phyloP scores from a whole-genome alignment of 2,888 invertebrate genomes.

The Apoda limacodes region DNA sequence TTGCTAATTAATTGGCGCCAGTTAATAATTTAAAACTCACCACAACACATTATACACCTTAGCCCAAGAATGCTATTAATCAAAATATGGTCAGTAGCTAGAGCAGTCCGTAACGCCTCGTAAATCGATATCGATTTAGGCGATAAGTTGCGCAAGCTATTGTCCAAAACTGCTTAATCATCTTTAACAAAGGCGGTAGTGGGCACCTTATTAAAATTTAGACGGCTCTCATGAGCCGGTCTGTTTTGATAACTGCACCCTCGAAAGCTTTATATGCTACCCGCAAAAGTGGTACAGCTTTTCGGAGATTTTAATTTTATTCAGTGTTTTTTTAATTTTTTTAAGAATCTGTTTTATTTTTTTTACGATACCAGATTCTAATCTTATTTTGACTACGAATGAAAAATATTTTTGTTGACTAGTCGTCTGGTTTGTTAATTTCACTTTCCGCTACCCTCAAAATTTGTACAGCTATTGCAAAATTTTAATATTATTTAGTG shows the following conservation, averaged over 20 bases:
- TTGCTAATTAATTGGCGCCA: constrained; percentile 65
- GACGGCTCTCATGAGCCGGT: constrained; percentile 57
- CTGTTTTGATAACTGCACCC: constrained; percentile 64
- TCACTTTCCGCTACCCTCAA: no score
- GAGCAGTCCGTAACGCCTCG: constrained; percentile 63
- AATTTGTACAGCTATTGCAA: no score
- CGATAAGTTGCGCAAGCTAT: constrained; percentile 67
- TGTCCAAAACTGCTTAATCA: constrained; percentile 60
- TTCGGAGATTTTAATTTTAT: no score
- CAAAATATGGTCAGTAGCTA: constrained; percentile 67
- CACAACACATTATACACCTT: constrained; percentile 8
- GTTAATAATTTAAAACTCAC: constrained; percentile 33
- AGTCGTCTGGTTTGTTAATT: no score
- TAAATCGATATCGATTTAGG: constrained; percentile 67
- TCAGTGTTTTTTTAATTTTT: no score
- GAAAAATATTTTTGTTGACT: no score
- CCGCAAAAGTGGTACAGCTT: constrained; percentile 17
- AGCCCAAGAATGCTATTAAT: constrained; percentile 62
- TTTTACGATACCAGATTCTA: no score
- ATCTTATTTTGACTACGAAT: no score
- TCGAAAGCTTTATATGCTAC: constrained; percentile 36
- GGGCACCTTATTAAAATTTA: constrained; percentile 68
- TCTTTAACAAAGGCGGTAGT: constrained; percentile 62
- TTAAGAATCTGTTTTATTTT: no score
- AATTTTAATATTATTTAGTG: no score